Evolutionary conservation across 2,797 vertebrate species (phyloP), one percentile per base, ranked within the genome.

Genomic region (Gymnothorax javanicus): DNA sequence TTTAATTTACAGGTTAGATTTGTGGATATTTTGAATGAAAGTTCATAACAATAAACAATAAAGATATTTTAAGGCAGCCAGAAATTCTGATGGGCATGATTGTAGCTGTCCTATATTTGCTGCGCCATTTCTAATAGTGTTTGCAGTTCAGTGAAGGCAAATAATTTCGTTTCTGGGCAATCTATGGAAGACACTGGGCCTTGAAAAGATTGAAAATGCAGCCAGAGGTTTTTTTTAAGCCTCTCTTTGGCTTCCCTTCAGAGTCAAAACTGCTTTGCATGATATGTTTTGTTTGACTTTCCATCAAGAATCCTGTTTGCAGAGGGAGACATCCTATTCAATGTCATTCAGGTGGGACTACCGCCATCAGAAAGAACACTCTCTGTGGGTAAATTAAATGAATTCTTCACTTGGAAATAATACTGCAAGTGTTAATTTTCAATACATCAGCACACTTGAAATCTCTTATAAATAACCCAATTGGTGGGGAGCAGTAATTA

Each of bases 291-390:
- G 90, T 92, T 91, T 92, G 89, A 83, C 88, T 91, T 91, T 90
- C 88, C 87, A 83, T 73, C 83, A 88, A 86, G 84, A 93, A 91
- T 91, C 90, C 91, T 91, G 87, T 91, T 93, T 91, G 90, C 88
- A 83, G 69, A 90, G 62, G 82, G 84, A 88, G 52, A 91, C 89
- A 91, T 93, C 90, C 91, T 91, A 89, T 64, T 87, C 56, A 56
- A 17, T 43, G 17, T 9, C 3, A 58, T 3, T 20, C 15, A 67
- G 83, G 83, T 12, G 60, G 20, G 60, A 17, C 83, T 67, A 4
- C 33, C 5, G 2, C 27, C 17, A 12, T 23, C 7, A 23, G 3
- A 62, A 33, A 64, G 11, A 25, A 56, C 56, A 84, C 50, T 3
- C 59, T 84, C n/a, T 83, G 81, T 8, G 56, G 54, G 75, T 54